Conservation (phyloP, 2,888 invertebrate genomes). For the Xylophagus ater region DNA sequence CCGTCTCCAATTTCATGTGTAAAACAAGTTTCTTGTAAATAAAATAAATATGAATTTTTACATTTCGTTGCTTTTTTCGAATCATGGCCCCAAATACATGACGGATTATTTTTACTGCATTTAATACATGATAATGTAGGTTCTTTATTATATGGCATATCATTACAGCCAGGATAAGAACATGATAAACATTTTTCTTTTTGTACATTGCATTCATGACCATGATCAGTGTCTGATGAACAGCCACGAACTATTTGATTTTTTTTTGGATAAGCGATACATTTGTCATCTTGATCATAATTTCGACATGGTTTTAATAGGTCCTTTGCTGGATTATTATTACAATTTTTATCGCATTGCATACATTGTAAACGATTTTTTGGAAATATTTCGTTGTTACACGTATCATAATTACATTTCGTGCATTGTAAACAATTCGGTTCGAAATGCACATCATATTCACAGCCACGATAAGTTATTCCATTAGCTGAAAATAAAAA, state of each 20-base stretch:
- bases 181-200: conserved; percentile 23
- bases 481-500: conserved; percentile 2
- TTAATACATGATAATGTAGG: conserved; percentile 17
- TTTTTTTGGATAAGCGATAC: conserved; percentile 5
- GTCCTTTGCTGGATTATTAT: conserved; percentile 1
- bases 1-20: not conserved
- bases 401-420: not conserved
- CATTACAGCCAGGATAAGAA: conserved; percentile 25
- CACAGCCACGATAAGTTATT: conserved; percentile 8
- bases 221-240: conserved; percentile 24
- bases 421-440: conserved; percentile 1
- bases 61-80: not conserved
- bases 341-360: conserved; percentile 4
- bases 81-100: conserved; percentile 13
- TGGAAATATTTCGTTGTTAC: conserved; percentile 5
- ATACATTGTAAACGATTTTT: conserved; percentile 3
- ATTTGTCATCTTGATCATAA: conserved; percentile 6
- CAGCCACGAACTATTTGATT: conserved; percentile 27
- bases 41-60: not conserved
- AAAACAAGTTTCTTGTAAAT: conserved; percentile 5
- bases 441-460: not conserved
- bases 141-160: conserved; percentile 7
- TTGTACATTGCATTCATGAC: conserved; percentile 24
- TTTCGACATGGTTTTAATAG: conserved; percentile 1
- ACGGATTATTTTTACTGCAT: conserved; percentile 12